Evolutionary conservation across 2,888 invertebrate species (phyloP).

Genomic region (Mycogona germanica): DNA sequence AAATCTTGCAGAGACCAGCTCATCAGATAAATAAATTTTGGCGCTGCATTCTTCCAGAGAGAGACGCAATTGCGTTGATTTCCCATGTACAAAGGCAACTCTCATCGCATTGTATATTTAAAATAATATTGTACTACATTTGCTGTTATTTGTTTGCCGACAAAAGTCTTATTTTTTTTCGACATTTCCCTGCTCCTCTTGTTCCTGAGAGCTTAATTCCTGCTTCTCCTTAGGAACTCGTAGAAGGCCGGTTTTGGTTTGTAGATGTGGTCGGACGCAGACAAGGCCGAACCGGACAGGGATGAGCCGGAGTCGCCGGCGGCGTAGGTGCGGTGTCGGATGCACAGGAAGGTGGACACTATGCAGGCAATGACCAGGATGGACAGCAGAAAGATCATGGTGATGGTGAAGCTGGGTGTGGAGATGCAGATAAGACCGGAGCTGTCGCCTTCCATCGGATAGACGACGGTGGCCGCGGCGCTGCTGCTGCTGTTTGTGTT

Average conservation of each 20-base stretch:
- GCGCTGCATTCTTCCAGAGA: no score
- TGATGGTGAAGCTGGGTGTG: conserved; percentile 81
- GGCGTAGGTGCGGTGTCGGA: conserved; percentile 44
- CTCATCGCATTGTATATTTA: no score
- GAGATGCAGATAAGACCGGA: conserved; percentile 76
- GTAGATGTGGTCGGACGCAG: not conserved
- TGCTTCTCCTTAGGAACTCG: conserved; percentile 4
- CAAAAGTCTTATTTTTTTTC: no score
- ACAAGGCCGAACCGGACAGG: not conserved
- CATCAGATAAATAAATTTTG: no score
- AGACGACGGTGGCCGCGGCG: conserved; percentile 45
- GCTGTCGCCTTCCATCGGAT: conserved; percentile 49
- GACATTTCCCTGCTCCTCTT: not conserved
- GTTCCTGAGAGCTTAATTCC: conserved; percentile 7
- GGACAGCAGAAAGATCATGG: conserved; percentile 65
- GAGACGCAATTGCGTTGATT: no score
- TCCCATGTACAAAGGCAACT: no score
- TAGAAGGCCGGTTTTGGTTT: conserved; percentile 11
- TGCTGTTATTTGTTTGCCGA: no score
- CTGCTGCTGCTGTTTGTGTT: conserved; percentile 42
- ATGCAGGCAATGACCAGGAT: conserved; percentile 73
- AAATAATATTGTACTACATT: no score
- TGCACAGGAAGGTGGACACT: conserved; percentile 71
- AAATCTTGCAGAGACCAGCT: no score
- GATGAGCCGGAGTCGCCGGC: not conserved